Base-by-base conservation (phyloP, 92 coral and sea anemone genomes). In the Blastomussa wellsi region DNA sequence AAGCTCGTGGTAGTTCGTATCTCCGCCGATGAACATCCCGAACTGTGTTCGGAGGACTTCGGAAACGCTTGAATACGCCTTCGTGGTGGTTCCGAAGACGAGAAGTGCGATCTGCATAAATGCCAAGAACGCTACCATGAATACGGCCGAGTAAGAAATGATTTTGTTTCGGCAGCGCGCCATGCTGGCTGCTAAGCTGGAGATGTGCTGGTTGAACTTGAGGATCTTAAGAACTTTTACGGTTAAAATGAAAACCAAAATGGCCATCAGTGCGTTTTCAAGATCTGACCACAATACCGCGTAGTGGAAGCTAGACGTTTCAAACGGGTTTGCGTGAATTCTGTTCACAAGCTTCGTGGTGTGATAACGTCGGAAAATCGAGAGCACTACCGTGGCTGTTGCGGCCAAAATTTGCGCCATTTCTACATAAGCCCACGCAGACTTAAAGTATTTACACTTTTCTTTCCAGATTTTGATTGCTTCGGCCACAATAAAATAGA, bases 301-400 rank as follows among this genome's bases (percentile, higher is more conserved):
- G 86, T 94, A 94, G 60, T 96, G 98, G 85, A 96, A 96, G 75
- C 98, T 96, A 11, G 98, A 89, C 3, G 95, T 94, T 79, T 80
- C 85, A 81, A 89, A 88, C 5, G 98, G 98, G 77, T 96, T 93
- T 31, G 84, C 73, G 76, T 92, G 98, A 41, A 96, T 93, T 66
- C 83, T 86, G 29, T 89, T 82, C 28, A 96, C 95, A 31, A 95
- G 89, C 32, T 90, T 83, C 51, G 92, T 85, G 37, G 98, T 96
- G 78, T 95, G 93, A 79, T 92, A 95, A 49, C 95, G 82, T 72
- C 98, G 93, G 85, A 95, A 95, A n/a, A 96, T 89, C 32, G 94
- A 94, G 15, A 96, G 86, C 20, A 92, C 94, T 31, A 96, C 81
- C 1, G 98, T 96, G 66, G 95, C 90, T 28, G 90, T 86, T 37